A percentile compares a stretch with the other conserved stretches of the same genome.
phyloP scores from a whole-genome alignment of 1,140 invertebrate species.

The Aphelenchoides avenae region DNA sequence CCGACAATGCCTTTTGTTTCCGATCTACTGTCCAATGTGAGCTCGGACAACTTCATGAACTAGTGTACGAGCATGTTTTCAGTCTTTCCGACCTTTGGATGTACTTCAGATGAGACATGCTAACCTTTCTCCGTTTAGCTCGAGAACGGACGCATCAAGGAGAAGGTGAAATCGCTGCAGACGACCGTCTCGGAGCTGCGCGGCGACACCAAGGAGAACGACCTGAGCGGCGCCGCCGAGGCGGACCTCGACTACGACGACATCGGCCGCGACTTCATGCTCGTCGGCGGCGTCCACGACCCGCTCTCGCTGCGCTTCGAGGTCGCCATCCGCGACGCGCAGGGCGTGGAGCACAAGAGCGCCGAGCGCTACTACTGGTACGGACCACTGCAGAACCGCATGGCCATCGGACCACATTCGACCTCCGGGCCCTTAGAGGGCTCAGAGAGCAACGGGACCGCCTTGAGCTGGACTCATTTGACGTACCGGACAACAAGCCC shows the following conservation, averaged over 20 bases:
- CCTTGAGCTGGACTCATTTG: too few species aligned
- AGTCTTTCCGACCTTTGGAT: neutral
- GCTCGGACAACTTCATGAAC: too few species aligned
- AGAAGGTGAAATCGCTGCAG: slow-evolving; percentile 44
- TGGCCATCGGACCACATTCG: too few species aligned
- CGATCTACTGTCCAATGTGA: too few species aligned
- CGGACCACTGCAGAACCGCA: too few species aligned
- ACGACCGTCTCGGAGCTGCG: slow-evolving; percentile 32
- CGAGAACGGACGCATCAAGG: slow-evolving; percentile 45
- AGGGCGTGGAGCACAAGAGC: slow-evolving; percentile 50
- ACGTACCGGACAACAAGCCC: too few species aligned
- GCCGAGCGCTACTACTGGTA: slow-evolving; percentile 57
- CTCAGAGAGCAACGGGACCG: too few species aligned
- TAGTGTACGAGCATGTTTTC: too few species aligned
- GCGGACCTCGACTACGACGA: slow-evolving; percentile 51
- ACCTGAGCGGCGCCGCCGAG: slow-evolving; percentile 25
- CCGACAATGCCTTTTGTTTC: too few species aligned
- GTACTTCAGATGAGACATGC: neutral
- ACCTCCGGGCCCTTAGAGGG: too few species aligned
- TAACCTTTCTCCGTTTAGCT: slow-evolving; percentile 41
- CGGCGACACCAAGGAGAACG: slow-evolving; percentile 16
- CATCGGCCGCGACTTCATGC: slow-evolving; percentile 44
- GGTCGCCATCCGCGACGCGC: slow-evolving; percentile 31
- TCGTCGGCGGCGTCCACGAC: slow-evolving; percentile 49
- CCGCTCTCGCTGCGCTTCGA: slow-evolving; percentile 36